Conservation (phyloP, 2,797 vertebrate species). For the Halcyon chelicuti region DNA sequence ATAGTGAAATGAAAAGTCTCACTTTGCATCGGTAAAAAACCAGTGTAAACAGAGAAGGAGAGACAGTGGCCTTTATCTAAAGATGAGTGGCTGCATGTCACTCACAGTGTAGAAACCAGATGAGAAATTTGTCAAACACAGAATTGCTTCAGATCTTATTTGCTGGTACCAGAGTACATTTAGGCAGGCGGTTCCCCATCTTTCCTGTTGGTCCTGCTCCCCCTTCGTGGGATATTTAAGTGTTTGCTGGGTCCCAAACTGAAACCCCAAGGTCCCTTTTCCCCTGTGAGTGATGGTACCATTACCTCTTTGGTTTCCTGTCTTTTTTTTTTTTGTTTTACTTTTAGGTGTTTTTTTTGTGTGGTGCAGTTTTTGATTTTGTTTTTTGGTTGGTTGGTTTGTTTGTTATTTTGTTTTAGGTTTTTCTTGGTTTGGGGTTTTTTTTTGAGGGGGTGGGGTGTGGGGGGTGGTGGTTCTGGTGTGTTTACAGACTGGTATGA, state of each 20-base stretch:
- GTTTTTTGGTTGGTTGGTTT: no score
- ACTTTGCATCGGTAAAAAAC: not conserved
- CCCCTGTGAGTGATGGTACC: not conserved
- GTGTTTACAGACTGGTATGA: not conserved
- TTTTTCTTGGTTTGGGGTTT: no score
- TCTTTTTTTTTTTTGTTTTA: fast-evolving
- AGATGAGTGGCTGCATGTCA: not conserved
- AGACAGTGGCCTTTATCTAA: not conserved
- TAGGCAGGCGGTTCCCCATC: not conserved
- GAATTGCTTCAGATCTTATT: not conserved
- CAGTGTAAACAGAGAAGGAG: not conserved
- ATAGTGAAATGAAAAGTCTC: not conserved
- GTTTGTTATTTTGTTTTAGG: no score
- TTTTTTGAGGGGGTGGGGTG: no score
- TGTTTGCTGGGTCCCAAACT: not conserved
- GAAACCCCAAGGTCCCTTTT: not conserved
- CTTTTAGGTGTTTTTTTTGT: no score
- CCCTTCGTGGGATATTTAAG: not conserved
- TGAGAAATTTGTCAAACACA: not conserved
- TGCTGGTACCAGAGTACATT: not conserved
- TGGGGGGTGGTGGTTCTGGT: no score
- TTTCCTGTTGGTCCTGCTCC: fast-evolving
- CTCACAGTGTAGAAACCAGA: not conserved
- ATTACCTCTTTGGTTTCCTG: not conserved
- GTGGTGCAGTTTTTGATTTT: no score